phyloP scores from a whole-genome alignment of 2,888 invertebrate species.

The Disparrhopalites patrizii region DNA sequence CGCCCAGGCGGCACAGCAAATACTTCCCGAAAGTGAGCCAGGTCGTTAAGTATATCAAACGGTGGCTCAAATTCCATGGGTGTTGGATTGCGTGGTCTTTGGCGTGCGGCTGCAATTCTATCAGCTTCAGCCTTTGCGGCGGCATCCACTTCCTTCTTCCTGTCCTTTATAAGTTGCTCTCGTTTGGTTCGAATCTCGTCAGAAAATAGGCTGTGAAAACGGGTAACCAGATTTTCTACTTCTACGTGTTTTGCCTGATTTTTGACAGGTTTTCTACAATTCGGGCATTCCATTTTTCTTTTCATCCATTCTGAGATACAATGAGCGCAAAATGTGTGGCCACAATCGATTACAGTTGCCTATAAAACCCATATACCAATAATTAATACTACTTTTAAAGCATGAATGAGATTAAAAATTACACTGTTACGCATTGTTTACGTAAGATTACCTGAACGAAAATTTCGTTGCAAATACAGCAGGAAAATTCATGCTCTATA shows the following conservation, averaged over 20 bases:
- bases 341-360: slow-evolving; percentile 67
- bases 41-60: slow-evolving; percentile 9
- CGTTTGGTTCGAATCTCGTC: slow-evolving; percentile 60
- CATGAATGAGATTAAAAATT: too few species aligned
- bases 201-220: slow-evolving; percentile 62
- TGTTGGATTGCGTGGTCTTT: neutral
- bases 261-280: slow-evolving; percentile 59
- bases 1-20: slow-evolving; percentile 3
- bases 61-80: neutral
- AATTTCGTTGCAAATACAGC: slow-evolving; percentile 70
- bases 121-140: slow-evolving; percentile 25
- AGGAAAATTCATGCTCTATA: slow-evolving; percentile 68
- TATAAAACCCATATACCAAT: too few species aligned
- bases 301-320: slow-evolving; percentile 69
- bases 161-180: slow-evolving; percentile 37
- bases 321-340: slow-evolving; percentile 69
- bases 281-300: slow-evolving; percentile 67
- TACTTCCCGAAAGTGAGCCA: neutral
- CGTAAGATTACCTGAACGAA: slow-evolving; percentile 58
- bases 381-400: too few species aligned
- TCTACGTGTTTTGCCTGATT: slow-evolving; percentile 62
- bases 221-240: slow-evolving; percentile 68
- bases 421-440: neutral
- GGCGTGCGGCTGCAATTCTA: slow-evolving; percentile 25
- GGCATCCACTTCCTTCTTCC: slow-evolving; percentile 29